These are phyloP conservation scores for Nephrotoma appendiculata DNA, from an alignment of 2,888 invertebrate species.

Conservation along the genomic window DNA sequence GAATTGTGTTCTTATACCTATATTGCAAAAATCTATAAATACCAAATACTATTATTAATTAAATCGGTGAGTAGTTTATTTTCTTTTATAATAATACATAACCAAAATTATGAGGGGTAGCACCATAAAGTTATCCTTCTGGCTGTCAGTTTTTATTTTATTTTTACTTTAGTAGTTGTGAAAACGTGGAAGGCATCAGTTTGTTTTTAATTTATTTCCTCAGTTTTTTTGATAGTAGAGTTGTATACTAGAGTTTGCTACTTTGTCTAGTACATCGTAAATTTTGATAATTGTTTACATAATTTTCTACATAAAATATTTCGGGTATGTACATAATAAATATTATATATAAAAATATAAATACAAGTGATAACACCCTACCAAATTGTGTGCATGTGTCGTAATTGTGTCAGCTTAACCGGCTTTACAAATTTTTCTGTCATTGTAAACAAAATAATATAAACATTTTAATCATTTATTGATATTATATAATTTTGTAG, in stretches of 20 bases:
- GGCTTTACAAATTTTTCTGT: neutral
- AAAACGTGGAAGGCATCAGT: neutral
- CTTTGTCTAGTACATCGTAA: neutral
- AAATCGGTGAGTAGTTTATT: neutral
- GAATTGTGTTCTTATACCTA: neutral
- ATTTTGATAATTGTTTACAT: neutral
- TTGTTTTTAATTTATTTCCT: neutral
- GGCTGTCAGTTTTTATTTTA: neutral
- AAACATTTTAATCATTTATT: neutral
- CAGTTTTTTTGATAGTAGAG: neutral
- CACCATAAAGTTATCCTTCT: neutral
- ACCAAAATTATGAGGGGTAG: neutral
- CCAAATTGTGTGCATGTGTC: neutral
- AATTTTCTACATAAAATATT: neutral
- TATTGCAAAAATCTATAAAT: neutral
- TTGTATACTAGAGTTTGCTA: neutral
- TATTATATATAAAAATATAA: neutral
- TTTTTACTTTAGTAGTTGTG: neutral
- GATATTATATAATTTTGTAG: neutral
- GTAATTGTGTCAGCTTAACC: neutral
- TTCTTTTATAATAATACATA: neutral
- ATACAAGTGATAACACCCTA: neutral
- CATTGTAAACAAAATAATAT: neutral
- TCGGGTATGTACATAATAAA: neutral
- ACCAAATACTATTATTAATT: neutral